phyloP scores from a whole-genome alignment of 2,113 vertebrate genomes.

The Psephotus haematonotus region DNA sequence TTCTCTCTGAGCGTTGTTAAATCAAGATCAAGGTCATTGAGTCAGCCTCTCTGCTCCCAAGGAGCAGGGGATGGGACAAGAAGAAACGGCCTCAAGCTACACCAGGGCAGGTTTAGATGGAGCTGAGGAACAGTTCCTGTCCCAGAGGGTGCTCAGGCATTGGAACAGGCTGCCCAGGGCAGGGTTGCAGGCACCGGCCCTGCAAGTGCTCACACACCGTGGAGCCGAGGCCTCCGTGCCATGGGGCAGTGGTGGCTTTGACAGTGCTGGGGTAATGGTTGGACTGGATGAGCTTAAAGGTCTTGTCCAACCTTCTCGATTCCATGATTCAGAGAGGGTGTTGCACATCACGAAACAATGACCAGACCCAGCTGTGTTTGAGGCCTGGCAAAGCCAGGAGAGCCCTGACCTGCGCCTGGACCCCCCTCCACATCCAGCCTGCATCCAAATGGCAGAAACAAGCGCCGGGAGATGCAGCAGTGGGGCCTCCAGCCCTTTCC shows the following conservation, averaged over 20 bases:
- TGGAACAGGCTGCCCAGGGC: background rate
- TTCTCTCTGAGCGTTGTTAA: background rate
- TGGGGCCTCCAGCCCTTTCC: background rate
- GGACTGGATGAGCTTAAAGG: background rate
- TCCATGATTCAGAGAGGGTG: background rate
- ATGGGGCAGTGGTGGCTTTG: background rate
- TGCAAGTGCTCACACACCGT: background rate
- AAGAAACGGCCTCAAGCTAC: background rate
- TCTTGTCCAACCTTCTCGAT: background rate
- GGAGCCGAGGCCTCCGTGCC: background rate
- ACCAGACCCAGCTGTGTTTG: rapidly evolving
- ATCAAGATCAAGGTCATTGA: background rate
- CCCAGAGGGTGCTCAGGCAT: background rate
- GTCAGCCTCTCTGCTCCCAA: background rate
- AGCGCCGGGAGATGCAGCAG: rapidly evolving
- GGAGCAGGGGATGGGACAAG: background rate
- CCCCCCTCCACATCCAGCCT: background rate
- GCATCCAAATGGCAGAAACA: background rate
- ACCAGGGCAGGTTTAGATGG: background rate
- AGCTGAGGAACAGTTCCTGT: background rate
- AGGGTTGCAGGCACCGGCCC: background rate
- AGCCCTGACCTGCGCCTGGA: background rate
- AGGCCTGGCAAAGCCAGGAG: background rate
- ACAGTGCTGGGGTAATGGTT: background rate
- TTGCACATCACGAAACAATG: too few species aligned